Conservation (phyloP, 1,140 invertebrate genomes). For the Aphelinus certus region DNA sequence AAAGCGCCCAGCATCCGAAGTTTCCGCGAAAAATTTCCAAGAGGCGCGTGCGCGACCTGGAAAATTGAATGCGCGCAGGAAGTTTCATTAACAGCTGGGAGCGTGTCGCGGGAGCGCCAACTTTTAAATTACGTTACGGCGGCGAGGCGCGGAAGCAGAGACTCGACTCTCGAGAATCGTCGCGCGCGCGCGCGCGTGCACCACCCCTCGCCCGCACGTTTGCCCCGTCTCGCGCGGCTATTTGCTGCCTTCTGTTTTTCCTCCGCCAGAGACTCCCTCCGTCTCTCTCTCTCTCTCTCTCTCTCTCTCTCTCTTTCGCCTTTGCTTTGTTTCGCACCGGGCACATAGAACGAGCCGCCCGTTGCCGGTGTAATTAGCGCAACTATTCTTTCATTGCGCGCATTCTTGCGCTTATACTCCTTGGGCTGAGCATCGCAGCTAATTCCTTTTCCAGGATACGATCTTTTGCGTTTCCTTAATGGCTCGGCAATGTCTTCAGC, state of each 20-base stretch:
- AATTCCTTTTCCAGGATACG: too few relatives aligned
- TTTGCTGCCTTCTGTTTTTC: slow-evolving; percentile 4
- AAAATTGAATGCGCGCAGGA: slow-evolving; percentile 61
- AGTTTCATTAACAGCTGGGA: slow-evolving; percentile 61
- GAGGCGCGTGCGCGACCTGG: slow-evolving; percentile 33
- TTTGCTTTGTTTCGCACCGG: not conserved
- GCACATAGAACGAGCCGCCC: too few relatives aligned
- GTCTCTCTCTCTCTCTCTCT: not conserved
- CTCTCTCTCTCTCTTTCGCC: not conserved
- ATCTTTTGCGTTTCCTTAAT: too few relatives aligned
- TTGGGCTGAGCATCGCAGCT: too few relatives aligned
- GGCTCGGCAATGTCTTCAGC: too few relatives aligned
- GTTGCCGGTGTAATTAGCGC: slow-evolving; percentile 20
- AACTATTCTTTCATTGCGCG: slow-evolving; percentile 13
- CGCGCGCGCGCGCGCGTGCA: too few relatives aligned
- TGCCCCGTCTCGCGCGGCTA: too few relatives aligned
- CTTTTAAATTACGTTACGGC: slow-evolving; percentile 64
- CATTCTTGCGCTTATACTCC: not conserved
- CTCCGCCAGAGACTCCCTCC: not conserved
- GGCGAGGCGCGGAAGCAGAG: slow-evolving; percentile 44
- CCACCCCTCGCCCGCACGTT: too few relatives aligned
- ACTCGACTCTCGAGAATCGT: too few relatives aligned
- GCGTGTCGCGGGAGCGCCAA: slow-evolving; percentile 50
- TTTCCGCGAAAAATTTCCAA: slow-evolving; percentile 14
- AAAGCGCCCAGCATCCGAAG: not conserved